phyloP scores from a whole-genome alignment of 2,113 vertebrate species.

The Erpornis zantholeuca region DNA sequence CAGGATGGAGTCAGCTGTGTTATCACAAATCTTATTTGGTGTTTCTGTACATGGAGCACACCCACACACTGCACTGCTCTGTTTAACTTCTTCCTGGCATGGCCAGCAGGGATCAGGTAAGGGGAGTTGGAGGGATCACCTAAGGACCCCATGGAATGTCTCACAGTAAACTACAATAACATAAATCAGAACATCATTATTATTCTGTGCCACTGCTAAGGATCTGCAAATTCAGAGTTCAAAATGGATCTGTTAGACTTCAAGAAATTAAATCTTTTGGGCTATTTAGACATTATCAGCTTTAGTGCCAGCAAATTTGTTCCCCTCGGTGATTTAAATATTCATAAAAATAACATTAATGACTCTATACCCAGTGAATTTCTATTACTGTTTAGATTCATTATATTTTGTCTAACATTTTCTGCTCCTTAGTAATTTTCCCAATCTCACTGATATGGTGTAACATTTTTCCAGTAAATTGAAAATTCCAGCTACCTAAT shows the following conservation, averaged over 20 bases:
- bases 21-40: neutral
- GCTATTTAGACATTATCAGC: slow-evolving; percentile 40
- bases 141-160: neutral
- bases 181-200: neutral
- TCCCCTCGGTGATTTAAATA: slow-evolving; percentile 50
- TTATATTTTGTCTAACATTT: neutral
- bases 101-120: neutral
- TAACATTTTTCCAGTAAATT: slow-evolving; percentile 59
- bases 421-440: slow-evolving; percentile 33
- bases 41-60: neutral
- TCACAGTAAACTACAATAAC: accelerated
- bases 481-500: slow-evolving; percentile 61
- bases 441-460: slow-evolving; percentile 36
- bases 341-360: slow-evolving; percentile 59
- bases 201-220: neutral
- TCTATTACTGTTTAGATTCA: slow-evolving; percentile 54
- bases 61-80: neutral
- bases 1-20: neutral
- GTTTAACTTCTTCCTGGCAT: neutral
- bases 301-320: slow-evolving; percentile 48
- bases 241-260: neutral
- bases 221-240: neutral
- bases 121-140: neutral
- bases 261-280: slow-evolving; percentile 6
- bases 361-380: slow-evolving; percentile 27